Evolutionary conservation across 2,113 vertebrate species (phyloP).

Genomic region (Centropus unirufus): DNA sequence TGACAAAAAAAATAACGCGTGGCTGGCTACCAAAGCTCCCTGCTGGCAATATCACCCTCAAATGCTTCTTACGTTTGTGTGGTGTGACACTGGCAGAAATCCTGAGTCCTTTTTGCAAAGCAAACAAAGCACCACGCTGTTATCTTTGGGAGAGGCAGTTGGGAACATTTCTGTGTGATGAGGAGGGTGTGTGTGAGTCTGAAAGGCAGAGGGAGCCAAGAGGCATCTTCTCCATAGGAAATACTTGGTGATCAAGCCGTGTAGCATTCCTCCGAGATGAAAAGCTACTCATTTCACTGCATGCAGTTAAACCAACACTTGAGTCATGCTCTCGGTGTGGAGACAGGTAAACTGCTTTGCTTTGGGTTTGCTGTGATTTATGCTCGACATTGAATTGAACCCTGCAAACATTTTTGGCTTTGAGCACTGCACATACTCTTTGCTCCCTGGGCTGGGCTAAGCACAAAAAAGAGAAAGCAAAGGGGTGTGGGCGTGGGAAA

Average conservation of each 20-base stretch:
- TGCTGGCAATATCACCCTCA: not conserved
- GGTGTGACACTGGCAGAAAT: not conserved
- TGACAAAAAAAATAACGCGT: not conserved
- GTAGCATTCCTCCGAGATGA: slow-evolving; percentile 56
- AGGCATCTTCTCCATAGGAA: slow-evolving; percentile 26
- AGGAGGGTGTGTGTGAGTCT: slow-evolving; percentile 26
- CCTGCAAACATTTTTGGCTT: not conserved
- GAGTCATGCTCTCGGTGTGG: not conserved
- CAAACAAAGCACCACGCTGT: slow-evolving; percentile 13
- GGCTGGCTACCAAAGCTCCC: not conserved
- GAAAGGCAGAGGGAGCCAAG: slow-evolving; percentile 39
- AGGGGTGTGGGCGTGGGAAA: not conserved
- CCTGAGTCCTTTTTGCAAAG: not conserved
- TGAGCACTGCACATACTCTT: not conserved
- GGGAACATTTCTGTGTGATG: not conserved
- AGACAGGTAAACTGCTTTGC: slow-evolving; percentile 6
- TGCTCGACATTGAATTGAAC: not conserved
- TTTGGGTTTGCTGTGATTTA: not conserved
- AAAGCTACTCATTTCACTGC: slow-evolving; percentile 30
- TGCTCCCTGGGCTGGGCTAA: not conserved
- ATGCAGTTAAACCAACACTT: slow-evolving; percentile 13
- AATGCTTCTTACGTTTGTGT: not conserved
- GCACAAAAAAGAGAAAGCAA: not conserved
- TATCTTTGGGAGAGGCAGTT: not conserved
- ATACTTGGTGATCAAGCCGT: not conserved